Evolutionary conservation across 2,113 vertebrate genomes (phyloP), one percentile per base, ranked within the genome.

Genomic region (Gasterosteus nipponicus): DNA sequence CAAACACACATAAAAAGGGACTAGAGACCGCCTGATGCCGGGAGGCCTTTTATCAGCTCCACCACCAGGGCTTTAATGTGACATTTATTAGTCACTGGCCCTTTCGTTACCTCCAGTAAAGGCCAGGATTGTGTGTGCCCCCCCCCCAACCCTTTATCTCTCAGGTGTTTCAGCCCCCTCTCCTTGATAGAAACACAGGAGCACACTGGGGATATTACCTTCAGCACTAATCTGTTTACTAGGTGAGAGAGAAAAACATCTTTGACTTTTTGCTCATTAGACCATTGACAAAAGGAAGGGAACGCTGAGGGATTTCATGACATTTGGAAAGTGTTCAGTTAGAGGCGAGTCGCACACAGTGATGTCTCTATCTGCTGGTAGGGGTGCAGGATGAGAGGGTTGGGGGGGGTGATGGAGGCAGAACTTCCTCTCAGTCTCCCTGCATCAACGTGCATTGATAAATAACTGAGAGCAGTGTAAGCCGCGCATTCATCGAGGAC

Each of bases 91-190:
- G 39, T 51, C 11, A 38, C 22, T 69, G 44, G 18, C 53, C 72
- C 77, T 26, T 82, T 89, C 78, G 89, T 90, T 88, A 74, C 80
- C 58, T 61, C 73, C 73, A 71, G 77, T 75, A 90, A 91, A 92
- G 89, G 89, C 90, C 86, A 91, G 70, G 3, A 58, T 75, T 44
- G 19, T 71, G 53, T 11, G 68, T 5, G 9, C 81, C 29, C 15
- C 74, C 73, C 19, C 22, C 5, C 44, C 16, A 14, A 7, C 46
- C 14, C 42, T 44, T 18, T 7, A 29, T 16, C 10, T 86, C 81
- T 61, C 56, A 77, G 85, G 71, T 81, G 73, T 78, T 70, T 19
- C 19, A 53, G 57, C 33, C 73, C 76, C 62, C 10, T 53, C 22
- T 26, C 22, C 22, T 58, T 8, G 1, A 38, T 63, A 68, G 22